These are phyloP conservation scores for Molossus alvarezi DNA, from an alignment of 2,797 vertebrate genomes.

Conservation along the genomic window DNA sequence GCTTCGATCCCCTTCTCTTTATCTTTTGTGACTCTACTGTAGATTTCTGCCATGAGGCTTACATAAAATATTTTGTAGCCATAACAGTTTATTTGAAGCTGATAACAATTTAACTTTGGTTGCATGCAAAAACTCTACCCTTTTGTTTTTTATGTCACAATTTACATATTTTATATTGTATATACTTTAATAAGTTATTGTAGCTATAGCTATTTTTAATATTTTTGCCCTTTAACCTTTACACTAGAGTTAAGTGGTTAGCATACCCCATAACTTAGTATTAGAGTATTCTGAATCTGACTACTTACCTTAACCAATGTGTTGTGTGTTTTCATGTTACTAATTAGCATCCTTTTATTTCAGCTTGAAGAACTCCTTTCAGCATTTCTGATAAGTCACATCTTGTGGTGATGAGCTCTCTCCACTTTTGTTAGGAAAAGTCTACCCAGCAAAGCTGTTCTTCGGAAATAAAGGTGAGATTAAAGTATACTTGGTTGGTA, in stretches of 20 bases:
- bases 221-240: neutral
- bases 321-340: constrained; percentile 1
- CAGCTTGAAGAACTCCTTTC: neutral
- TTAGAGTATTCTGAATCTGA: neutral
- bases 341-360: neutral
- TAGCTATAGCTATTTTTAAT: neutral
- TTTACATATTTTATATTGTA: neutral
- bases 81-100: neutral
- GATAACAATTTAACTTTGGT: neutral
- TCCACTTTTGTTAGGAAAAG: neutral
- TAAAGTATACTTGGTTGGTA: neutral
- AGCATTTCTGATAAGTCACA: neutral
- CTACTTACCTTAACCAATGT: neutral
- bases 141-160: neutral
- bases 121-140: neutral
- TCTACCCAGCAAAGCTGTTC: neutral
- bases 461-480: too few relatives aligned
- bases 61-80: neutral
- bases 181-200: neutral
- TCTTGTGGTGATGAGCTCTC: neutral
- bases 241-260: neutral
- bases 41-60: neutral
- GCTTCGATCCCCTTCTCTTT: neutral
- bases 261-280: neutral
- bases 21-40: neutral